Conservation (phyloP, 2,797 vertebrate genomes). For the Phrynocephalus vlangalii region DNA sequence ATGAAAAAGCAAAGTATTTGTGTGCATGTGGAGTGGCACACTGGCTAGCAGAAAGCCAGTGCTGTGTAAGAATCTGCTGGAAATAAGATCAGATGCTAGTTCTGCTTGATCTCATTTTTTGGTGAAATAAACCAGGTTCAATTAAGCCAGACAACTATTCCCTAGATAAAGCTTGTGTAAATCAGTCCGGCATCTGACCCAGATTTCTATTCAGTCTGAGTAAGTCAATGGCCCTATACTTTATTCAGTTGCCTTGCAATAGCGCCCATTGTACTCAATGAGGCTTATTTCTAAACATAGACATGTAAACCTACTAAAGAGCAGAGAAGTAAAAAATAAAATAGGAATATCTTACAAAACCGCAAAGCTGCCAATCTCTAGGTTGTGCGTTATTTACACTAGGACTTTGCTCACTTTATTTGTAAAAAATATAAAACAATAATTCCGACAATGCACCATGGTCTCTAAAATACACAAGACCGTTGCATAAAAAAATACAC, state of each 20-base stretch:
- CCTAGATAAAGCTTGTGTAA: neutral
- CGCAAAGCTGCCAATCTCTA: slow-evolving; percentile 54
- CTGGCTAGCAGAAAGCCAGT: neutral
- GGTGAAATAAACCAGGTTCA: slow-evolving; percentile 50
- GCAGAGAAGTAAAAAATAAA: slow-evolving; percentile 38
- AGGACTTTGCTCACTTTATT: slow-evolving; percentile 63
- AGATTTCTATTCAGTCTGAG: slow-evolving; percentile 31
- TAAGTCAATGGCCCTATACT: neutral
- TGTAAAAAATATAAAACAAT: slow-evolving; percentile 71
- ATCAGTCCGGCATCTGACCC: slow-evolving; percentile 28
- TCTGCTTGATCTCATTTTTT: slow-evolving; percentile 58
- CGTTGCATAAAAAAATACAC: slow-evolving; percentile 64
- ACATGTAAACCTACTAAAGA: slow-evolving; percentile 41
- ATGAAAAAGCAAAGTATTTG: slow-evolving; percentile 70
- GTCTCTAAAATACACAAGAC: slow-evolving; percentile 69
- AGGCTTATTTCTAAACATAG: neutral
- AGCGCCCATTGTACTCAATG: neutral
- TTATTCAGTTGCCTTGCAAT: neutral
- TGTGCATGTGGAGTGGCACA: slow-evolving; percentile 13
- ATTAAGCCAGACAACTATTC: neutral
- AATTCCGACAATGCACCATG: slow-evolving; percentile 59
- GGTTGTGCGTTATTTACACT: slow-evolving; percentile 69
- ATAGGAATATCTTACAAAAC: slow-evolving; percentile 59
- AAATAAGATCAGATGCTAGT: slow-evolving; percentile 52
- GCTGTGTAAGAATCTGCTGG: neutral